These are phyloP conservation scores for Lepidotrigona ventralis DNA, from an alignment of 1,140 invertebrate species.

Conservation along the genomic window DNA sequence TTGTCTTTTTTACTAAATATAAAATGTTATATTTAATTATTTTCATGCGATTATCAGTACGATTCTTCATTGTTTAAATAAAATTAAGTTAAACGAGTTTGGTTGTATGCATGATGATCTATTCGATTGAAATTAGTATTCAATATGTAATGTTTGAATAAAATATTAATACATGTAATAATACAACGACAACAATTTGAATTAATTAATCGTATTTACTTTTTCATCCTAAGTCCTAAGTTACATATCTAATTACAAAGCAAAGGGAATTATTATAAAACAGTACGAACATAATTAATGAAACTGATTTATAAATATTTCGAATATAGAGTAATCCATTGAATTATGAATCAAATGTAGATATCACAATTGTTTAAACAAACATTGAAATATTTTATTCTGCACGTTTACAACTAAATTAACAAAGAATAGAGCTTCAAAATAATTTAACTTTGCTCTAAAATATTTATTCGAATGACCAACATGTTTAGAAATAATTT, in stretches of 20 bases:
- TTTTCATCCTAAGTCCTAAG: neutral
- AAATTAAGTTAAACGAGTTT: neutral
- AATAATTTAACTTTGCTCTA: neutral
- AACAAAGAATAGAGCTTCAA: neutral
- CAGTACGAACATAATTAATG: neutral
- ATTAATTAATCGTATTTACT: neutral
- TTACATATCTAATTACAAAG: too few relatives aligned
- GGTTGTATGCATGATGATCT: neutral
- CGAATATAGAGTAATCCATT: neutral
- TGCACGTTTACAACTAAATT: neutral
- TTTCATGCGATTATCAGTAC: neutral
- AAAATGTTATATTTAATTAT: neutral
- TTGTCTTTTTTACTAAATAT: accelerated
- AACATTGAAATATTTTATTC: too few relatives aligned
- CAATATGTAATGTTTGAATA: neutral
- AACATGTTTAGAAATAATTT: neutral
- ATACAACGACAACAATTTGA: neutral
- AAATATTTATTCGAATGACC: neutral
- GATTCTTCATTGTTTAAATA: neutral
- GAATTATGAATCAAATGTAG: neutral
- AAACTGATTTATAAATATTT: neutral
- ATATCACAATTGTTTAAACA: neutral
- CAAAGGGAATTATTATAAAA: too few relatives aligned
- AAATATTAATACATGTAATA: neutral
- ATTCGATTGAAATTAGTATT: neutral